phyloP scores from a whole-genome alignment of 1,140 invertebrate species.

The Lepidurus packardi region DNA sequence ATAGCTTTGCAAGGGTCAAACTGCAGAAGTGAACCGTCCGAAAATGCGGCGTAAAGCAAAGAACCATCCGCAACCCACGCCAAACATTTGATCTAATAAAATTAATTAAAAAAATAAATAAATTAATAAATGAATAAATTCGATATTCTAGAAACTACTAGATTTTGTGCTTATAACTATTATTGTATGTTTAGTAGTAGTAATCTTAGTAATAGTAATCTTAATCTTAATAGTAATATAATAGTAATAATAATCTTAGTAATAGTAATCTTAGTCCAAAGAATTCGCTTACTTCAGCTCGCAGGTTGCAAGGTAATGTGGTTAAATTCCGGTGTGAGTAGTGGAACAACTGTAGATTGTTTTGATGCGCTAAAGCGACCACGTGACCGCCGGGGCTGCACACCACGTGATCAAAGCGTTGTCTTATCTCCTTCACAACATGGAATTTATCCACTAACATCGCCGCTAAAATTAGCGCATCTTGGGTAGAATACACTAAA shows the following conservation, averaged over 20 bases:
- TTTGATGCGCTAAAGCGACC: background rate
- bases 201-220: no score
- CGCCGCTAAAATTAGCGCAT: background rate
- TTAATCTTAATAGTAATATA: no score
- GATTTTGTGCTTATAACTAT: no score
- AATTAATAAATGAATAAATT: background rate
- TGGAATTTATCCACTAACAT: background rate
- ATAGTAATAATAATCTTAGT: no score
- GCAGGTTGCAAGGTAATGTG: background rate
- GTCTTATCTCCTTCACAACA: background rate
- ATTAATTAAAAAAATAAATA: background rate
- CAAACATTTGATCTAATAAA: background rate
- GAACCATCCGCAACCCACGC: background rate
- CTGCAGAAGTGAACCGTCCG: background rate
- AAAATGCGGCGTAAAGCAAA: background rate
- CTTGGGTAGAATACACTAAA: background rate
- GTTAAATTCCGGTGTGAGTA: background rate
- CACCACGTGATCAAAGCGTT: background rate
- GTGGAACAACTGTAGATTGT: background rate
- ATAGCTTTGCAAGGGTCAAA: background rate
- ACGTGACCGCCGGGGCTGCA: background rate
- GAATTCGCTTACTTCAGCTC: background rate
- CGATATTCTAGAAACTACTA: no score
- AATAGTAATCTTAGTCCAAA: no score
- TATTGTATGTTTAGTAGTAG: background rate